These are phyloP conservation scores for Drosophila pandora DNA, from an alignment of 1,140 invertebrate genomes.

Conservation along the genomic window DNA sequence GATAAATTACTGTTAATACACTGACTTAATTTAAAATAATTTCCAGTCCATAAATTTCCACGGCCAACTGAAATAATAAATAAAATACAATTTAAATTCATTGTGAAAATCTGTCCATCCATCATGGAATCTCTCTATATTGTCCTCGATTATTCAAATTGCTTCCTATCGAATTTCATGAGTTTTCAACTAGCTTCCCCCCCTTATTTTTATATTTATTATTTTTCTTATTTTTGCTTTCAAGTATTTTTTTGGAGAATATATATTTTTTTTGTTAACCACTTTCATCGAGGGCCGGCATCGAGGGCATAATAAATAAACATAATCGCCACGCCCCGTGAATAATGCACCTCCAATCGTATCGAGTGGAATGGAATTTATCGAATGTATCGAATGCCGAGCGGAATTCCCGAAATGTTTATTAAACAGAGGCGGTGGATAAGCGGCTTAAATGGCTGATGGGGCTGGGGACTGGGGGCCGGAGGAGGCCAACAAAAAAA, in stretches of 20 bases:
- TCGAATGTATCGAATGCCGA: conserved; percentile 12
- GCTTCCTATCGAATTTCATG: not conserved
- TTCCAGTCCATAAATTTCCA: conserved; percentile 18
- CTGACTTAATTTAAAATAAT: not conserved
- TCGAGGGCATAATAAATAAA: conserved; percentile 41
- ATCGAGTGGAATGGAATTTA: conserved; percentile 1
- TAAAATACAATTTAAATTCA: conserved; percentile 23
- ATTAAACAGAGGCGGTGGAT: conserved; percentile 39
- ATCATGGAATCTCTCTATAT: conserved; percentile 13
- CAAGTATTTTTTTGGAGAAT: not conserved
- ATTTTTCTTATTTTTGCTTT: not conserved
- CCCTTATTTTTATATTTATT: not conserved
- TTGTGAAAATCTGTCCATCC: conserved; percentile 9
- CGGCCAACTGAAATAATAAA: not conserved
- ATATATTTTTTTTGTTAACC: conserved; percentile 22
- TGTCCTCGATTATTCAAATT: conserved; percentile 7
- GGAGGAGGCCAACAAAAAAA: not conserved
- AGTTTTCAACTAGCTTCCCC: not conserved
- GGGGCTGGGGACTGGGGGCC: not conserved
- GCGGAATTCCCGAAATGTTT: conserved; percentile 47
- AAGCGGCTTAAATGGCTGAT: conserved; percentile 54
- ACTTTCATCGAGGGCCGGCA: conserved; percentile 30
- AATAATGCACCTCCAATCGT: conserved; percentile 24
- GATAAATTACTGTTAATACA: not conserved
- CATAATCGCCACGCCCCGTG: conserved; percentile 35